Base-by-base conservation (phyloP, 2,113 vertebrate genomes). In the Miniopterus natalensis region DNA sequence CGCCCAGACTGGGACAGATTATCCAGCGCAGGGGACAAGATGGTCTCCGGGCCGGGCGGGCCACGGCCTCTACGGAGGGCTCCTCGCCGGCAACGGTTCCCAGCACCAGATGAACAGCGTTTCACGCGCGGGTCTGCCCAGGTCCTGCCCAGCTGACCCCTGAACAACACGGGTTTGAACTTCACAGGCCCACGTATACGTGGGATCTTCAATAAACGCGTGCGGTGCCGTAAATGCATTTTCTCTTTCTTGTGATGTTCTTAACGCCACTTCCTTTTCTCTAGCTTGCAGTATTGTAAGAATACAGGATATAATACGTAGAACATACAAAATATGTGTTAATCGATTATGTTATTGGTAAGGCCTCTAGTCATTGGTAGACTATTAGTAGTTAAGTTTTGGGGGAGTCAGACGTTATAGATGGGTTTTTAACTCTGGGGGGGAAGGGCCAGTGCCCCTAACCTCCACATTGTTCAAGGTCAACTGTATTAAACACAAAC, bases 21-120 rank as follows among this genome's bases (percentile, higher is more conserved):
- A 8, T 15, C 70, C 63, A 75, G 71, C 47, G 10, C 1, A 40
- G 65, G 42, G 15, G 65, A 40, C 65, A 21, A 29, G 15, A 9
- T 2, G 20, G 1, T 8, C 47, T 36, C 21, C 0, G 29, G 11
- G 15, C 65, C 0, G 0, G 42, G 36, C 15, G 17, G 23, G 8
- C 6, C 13, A 11, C 40, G 8, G 25, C 2, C 20, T n/a, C 61
- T 15, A 3, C 51, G 1, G 27, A 27, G 25, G 42, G 7, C 31
- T 36, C 53, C 12, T 1, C 0, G 4, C 9, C 31, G 25, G 70
- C 20, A 74, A 75, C n/a, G 29, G 45, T 20, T 31, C 66, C 59
- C 9, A 15, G n/a, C 18, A 27, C 79, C 65, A 78, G 17, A 23
- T 51, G 15, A 45, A 15, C 40, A n/a, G 15, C 70, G n/a, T 18